Base-by-base conservation (phyloP, 2,888 invertebrate genomes). In the Chironomus tentans region DNA sequence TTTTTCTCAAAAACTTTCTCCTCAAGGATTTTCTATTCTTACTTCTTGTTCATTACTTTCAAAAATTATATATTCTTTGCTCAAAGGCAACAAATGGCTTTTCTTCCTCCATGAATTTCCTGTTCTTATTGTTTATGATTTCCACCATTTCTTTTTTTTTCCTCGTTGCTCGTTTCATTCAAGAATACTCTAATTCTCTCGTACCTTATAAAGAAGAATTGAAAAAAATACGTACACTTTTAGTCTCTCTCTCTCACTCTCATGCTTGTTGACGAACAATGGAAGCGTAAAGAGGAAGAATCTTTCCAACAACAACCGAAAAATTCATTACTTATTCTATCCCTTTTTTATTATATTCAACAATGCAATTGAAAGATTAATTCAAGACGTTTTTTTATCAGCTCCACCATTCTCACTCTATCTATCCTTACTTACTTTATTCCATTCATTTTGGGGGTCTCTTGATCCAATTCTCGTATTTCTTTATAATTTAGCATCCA, bases 1-100 rank as follows among this genome's bases (percentile, higher is more conserved):
- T 15, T n/a, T 71, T 56, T 10, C n/a, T 15, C 56, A 56, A 56
- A 56, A 56, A 56, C 50, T 15, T 15, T 13, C 50, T 50, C 50
- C 13, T 50, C n/a, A 28, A 28, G 28, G 28, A 38, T 10, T 38
- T 38, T 56, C 18, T 56, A 18, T 56, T 56, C n/a, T 18, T n/a
- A 18, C n/a, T 56, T 56, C 18, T 13, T 56, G 15, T 56, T 56
- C 18, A 15, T 56, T 56, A 18, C 65, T 22, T 13, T 21, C 12
- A 24, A 13, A n/a, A 65, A 24, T 21, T 65, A 56, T 56, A 15
- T 50, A 50, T 15, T 50, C 15, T 50, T 50, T 50, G 22, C 71
- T 72, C 38, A 28, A 28, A 73, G 72, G 72, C 72, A 73, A 71
- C 71, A 56, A 71, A 73, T 73, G 62, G 62, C 72, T 61, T 28